Base-by-base conservation (phyloP, 2,888 invertebrate species). In the Phengaris arion region DNA sequence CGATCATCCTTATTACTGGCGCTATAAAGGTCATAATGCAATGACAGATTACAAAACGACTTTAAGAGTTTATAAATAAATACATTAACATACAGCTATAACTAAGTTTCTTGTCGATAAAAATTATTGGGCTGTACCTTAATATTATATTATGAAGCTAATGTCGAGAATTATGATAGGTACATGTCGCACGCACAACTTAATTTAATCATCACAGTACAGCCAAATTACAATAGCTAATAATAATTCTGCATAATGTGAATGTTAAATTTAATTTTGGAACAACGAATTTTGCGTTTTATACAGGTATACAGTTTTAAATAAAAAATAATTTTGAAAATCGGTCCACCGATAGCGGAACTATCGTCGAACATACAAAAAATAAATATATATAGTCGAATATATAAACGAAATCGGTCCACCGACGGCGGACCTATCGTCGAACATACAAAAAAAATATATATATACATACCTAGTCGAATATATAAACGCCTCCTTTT, bases 1-100 rank as follows among this genome's bases (percentile, higher is more conserved):
- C n/a, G 6, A 45, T 70, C 82, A 83, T 13, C 13, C 35, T 72
- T 72, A 72, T 22, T 13, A n/a, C 54, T 22, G 1, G 8, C 13
- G 1, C 8, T 7, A 22, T 54, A 72, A 72, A 54, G 13, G 52
- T 35, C 35, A 72, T 5, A 72, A 35, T 54, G 6, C 35, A 64
- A 13, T 6, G 13, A 6, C 35, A 64, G 10, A 22, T 64, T 45
- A 12, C 64, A 45, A 2, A 12, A 6, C 6, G 12, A 13, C 35
- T 35, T 64, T 35, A 64, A 52, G 35, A 35, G 59, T 59, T 46
- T 69, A 69, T 10, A 69, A 69, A 69, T 69, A 69, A 69, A 69
- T 69, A 48, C 9, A 69, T 48, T 69, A 68, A n/a, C 48, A 69
- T 69, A 48, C 9, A n/a, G 15, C 22, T 69, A 48, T 69, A 48